Base-by-base conservation (phyloP, 2,113 vertebrate species). In the Amia ocellicauda region DNA sequence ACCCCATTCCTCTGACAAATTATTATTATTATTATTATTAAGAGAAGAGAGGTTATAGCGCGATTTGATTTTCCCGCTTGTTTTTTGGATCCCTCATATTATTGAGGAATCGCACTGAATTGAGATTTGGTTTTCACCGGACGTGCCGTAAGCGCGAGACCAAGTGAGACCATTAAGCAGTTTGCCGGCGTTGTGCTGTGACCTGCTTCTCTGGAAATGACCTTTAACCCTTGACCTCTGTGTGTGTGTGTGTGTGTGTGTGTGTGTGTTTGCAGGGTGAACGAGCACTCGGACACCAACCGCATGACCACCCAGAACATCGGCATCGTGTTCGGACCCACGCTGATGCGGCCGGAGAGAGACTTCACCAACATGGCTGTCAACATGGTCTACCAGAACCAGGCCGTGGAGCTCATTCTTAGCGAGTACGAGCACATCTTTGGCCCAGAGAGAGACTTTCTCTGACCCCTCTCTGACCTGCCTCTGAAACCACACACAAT, bases 301-400 rank as follows among this genome's bases (percentile, higher is more conserved):
- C 90, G 93, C 53, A 97, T 98, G 95, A 93, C 91, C 0, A 85
- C 90, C 5, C 94, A 97, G 78, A 97, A 97, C 85, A 88, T 97
- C 22, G 93, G 93, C 59, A 96, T 97, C n/a, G 94, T 97, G 60
- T 98, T 97, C 3, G 95, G 93, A 3, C 94, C 94, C 0, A 96
- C 95, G 0, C 81, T 98, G 45, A 91, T 97, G 86, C 85, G 94
- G 9, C 88, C 92, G 0, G 90, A 96, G 78, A 77, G 81, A 54
- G 94, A 97, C 70, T 82, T 75, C 14, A 77, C 82, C 61, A 93
- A 92, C 82, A 91, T 93, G 83, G 91, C 89, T 1, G 73, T 86
- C 20, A 89, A 85, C 66, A 91, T 92, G 89, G 67, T 90, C 10
- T 91, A 90, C 76, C 92, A 94, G 80, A 93, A 89, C 77, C 92